These are phyloP conservation scores for Oscheius myriophilus DNA, from an alignment of 2,888 invertebrate species.

Conservation along the genomic window DNA sequence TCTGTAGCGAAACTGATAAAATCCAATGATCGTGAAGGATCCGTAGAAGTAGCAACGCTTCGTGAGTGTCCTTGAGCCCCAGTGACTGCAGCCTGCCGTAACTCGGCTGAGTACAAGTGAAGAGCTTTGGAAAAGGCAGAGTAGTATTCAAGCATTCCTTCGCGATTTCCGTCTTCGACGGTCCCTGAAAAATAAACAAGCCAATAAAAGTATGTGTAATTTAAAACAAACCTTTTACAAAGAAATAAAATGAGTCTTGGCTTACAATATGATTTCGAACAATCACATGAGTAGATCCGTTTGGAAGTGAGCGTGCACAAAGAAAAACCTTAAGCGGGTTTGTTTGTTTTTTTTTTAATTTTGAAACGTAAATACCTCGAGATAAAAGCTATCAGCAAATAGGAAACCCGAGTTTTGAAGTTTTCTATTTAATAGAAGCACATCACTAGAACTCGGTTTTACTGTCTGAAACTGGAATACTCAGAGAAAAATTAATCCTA, in stretches of 20 bases:
- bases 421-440: too few relatives aligned
- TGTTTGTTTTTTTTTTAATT: background rate
- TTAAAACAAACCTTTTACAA: conserved; percentile 9
- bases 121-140: too few relatives aligned
- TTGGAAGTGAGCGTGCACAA: background rate
- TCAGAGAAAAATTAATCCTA: background rate
- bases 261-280: background rate
- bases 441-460: background rate
- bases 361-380: conserved; percentile 5
- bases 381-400: conserved; percentile 10
- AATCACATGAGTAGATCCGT: background rate
- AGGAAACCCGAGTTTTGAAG: conserved; percentile 8
- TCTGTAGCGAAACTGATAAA: too few relatives aligned
- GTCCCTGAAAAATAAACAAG: conserved; percentile 9
- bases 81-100: too few relatives aligned
- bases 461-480: background rate
- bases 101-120: too few relatives aligned
- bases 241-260: background rate
- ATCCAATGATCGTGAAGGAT: too few relatives aligned
- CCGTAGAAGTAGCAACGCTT: too few relatives aligned
- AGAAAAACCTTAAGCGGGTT: conserved; percentile 8
- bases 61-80: too few relatives aligned
- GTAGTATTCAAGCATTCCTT: background rate
- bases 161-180: conserved; percentile 11
- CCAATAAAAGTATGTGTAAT: background rate